Conservation (phyloP, 2,888 invertebrate species). For the Tipula vernalis region DNA sequence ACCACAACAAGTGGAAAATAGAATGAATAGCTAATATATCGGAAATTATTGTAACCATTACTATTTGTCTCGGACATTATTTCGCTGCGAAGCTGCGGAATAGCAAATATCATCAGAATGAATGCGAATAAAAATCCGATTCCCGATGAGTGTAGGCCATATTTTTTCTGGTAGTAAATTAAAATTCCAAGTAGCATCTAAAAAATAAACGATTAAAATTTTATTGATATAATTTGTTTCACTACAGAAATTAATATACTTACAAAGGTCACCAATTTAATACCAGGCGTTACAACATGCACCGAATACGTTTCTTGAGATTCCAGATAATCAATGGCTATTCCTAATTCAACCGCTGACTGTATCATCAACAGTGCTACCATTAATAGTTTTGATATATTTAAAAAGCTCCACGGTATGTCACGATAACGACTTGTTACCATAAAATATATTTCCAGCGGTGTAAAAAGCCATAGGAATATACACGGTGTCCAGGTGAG, state of each 20-base stretch:
- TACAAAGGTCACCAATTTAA: conserved; percentile 19
- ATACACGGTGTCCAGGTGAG: conserved; percentile 57
- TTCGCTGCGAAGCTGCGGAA: conserved; percentile 19
- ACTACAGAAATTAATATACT: conserved; percentile 11
- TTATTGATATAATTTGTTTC: not conserved
- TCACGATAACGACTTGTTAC: conserved; percentile 41
- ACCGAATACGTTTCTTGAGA: conserved; percentile 25
- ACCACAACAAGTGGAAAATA: conserved; percentile 29
- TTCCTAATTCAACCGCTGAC: conserved; percentile 35
- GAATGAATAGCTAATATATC: conserved; percentile 22
- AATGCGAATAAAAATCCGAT: conserved; percentile 44
- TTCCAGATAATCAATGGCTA: conserved; percentile 38
- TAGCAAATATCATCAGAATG: conserved; percentile 33
- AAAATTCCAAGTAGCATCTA: conserved; percentile 33
- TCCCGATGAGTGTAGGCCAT: conserved; percentile 43
- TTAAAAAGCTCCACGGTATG: conserved; percentile 43
- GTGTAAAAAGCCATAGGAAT: conserved; percentile 48
- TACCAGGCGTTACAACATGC: conserved; percentile 13
- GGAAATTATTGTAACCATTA: conserved; percentile 8
- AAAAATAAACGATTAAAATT: not conserved
- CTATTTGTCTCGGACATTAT: conserved; percentile 14
- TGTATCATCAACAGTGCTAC: conserved; percentile 18
- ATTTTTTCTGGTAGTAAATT: conserved; percentile 35
- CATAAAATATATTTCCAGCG: conserved; percentile 44
- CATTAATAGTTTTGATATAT: conserved; percentile 34